Base-by-base conservation (phyloP, 2,797 vertebrate species). In the Percopsis omiscomaycus region DNA sequence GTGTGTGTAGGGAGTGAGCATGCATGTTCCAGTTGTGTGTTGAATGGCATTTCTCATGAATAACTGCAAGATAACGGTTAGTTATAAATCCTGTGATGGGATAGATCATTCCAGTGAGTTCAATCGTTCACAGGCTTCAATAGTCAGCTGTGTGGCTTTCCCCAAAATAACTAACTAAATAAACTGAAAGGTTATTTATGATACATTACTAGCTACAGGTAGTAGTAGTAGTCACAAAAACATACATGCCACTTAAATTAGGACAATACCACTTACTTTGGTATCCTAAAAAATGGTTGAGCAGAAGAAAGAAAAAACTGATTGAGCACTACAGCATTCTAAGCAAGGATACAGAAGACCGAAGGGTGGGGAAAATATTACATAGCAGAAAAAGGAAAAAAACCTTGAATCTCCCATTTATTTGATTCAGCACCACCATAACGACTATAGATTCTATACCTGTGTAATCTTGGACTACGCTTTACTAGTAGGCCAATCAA, bases 261-360 rank as follows among this genome's bases (percentile, higher is more conserved):
- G 65, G 55, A 27, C 54, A 47, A 83, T 78, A 92, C 89, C 78
- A 92, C 89, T 94, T 93, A 92, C 92, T 94, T 94, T 93, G 86
- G 92, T 85, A 88, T 92, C 90, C 92, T 93, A 93, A 86, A 77
- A 89, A 73, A 84, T 86, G 90, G 44, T 73, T 84, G 72, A 77
- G 88, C 91, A 90, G 59, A 91, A 88, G 86, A 84, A 77, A 92
- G 88, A 66, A 79, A 89, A 82, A 86, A 86, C 22, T 81, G 85
- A 10, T 67, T 86, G 79, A 83, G 84, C 70, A 75, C 74, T 51
- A 53, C 37, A 15, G 49, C 15, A 58, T 27, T 58, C 42, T 29
- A 9, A 22, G 57, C 14, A 9, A 62, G 60, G 60, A 53, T 10
- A 45, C 16, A 45, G 27, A 45, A 58, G 4, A 47, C 46, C 3